Percentiles rank a stretch among this genome's conserved stretches.
Evolutionary conservation across 1,140 invertebrate species (phyloP).

Genomic region (Temnothorax longispinosus): DNA sequence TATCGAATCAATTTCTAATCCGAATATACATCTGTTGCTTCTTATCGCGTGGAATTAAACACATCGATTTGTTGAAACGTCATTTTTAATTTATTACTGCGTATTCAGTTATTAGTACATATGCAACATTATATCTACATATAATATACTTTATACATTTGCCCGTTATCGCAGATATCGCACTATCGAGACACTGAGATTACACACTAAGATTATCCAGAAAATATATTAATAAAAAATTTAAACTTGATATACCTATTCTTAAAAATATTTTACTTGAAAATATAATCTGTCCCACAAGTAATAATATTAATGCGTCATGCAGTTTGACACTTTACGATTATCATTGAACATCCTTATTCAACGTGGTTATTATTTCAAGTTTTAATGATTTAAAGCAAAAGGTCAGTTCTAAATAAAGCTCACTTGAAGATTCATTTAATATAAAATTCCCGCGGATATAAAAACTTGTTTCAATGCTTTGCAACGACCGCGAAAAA

Average conservation of each 20-base stretch:
- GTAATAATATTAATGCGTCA: neutral
- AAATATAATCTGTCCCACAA: neutral
- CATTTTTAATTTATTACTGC: neutral
- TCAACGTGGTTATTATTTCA: neutral
- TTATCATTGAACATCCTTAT: neutral
- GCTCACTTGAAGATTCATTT: neutral
- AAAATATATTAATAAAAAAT: neutral
- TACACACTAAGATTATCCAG: neutral
- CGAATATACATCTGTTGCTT: conserved; percentile 26
- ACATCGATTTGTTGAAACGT: neutral
- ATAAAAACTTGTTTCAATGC: neutral
- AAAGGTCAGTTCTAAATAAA: neutral
- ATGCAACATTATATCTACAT: neutral
- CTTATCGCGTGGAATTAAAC: conserved; percentile 28
- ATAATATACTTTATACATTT: neutral
- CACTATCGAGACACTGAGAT: neutral
- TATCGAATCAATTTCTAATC: conserved; percentile 57
- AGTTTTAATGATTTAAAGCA: neutral
- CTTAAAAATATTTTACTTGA: neutral
- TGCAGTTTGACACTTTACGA: neutral
- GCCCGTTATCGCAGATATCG: neutral
- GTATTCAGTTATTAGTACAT: neutral
- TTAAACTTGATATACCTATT: neutral
- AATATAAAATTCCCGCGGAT: conserved; percentile 10
- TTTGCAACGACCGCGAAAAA: neutral